These are phyloP conservation scores for Actinemys pallida DNA, from an alignment of 2,113 vertebrate species.

Conservation along the genomic window DNA sequence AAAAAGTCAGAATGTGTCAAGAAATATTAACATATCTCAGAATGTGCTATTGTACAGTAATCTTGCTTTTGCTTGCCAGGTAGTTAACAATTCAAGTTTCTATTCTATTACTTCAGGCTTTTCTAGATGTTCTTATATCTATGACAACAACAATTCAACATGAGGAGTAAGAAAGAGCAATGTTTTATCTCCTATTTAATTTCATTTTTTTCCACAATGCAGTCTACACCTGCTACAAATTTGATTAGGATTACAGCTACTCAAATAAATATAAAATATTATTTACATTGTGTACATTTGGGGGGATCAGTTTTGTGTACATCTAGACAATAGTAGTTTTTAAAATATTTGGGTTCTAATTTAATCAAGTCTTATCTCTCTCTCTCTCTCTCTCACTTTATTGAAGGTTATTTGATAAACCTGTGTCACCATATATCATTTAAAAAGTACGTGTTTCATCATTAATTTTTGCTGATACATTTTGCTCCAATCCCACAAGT, in stretches of 20 bases:
- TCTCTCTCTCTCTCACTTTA: neutral
- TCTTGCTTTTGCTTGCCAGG: conserved; percentile 32
- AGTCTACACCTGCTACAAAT: neutral
- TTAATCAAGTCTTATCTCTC: conserved; percentile 25
- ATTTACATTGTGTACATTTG: neutral
- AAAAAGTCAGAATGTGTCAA: conserved; percentile 44
- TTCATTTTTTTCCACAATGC: conserved; percentile 33
- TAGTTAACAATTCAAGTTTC: conserved; percentile 20
- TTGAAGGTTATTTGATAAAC: conserved; percentile 35
- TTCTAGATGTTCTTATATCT: conserved; percentile 49
- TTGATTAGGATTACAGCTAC: neutral
- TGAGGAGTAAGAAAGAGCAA: conserved; percentile 34
- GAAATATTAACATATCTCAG: conserved; percentile 53
- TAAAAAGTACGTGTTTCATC: conserved; percentile 33
- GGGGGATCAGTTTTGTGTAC: neutral
- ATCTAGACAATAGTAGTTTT: conserved; percentile 7
- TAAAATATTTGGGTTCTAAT: conserved; percentile 16
- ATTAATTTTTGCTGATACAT: neutral
- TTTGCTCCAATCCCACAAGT: conserved; percentile 2
- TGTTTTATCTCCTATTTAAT: conserved; percentile 59
- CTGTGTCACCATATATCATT: neutral
- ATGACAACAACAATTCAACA: conserved; percentile 59
- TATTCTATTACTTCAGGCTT: conserved; percentile 51
- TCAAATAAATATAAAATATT: neutral
- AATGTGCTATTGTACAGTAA: neutral